Percentiles rank a stretch among this genome's conserved stretches.
Evolutionary conservation across 2,113 vertebrate genomes (phyloP).

Genomic region (Delphinapterus leucas): DNA sequence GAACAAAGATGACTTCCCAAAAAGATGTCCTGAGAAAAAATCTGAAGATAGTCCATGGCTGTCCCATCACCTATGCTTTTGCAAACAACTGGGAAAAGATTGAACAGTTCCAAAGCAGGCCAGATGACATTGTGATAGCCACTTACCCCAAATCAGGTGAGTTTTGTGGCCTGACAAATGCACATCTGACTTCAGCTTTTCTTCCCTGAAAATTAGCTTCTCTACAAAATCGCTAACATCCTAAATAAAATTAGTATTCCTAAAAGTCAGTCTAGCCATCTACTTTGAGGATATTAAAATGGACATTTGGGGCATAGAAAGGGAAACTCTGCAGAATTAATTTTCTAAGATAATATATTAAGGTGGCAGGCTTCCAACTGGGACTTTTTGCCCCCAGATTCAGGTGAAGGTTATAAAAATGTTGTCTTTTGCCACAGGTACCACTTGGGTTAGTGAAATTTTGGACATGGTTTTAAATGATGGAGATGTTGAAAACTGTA

Average conservation of each 20-base stretch:
- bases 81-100: constrained; percentile 71
- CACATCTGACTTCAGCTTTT: neutral
- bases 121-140: constrained; percentile 78
- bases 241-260: neutral
- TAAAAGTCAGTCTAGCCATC: neutral
- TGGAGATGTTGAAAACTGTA: constrained; percentile 71
- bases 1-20: constrained; percentile 30
- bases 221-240: neutral
- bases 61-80: constrained; percentile 74
- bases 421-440: constrained; percentile 70
- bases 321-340: neutral
- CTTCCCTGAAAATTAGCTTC: neutral
- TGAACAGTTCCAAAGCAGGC: constrained; percentile 73
- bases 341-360: neutral
- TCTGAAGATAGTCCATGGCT: constrained; percentile 46
- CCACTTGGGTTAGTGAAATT: constrained; percentile 85
- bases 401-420: neutral
- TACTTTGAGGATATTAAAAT: neutral
- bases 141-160: constrained; percentile 85
- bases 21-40: constrained; percentile 63
- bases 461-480: constrained; percentile 80
- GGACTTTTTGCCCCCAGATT: neutral
- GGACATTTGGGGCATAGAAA: neutral
- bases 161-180: neutral
- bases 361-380: neutral